Conservation (phyloP, 2,113 vertebrate genomes). For the Elephantulus edwardii region DNA sequence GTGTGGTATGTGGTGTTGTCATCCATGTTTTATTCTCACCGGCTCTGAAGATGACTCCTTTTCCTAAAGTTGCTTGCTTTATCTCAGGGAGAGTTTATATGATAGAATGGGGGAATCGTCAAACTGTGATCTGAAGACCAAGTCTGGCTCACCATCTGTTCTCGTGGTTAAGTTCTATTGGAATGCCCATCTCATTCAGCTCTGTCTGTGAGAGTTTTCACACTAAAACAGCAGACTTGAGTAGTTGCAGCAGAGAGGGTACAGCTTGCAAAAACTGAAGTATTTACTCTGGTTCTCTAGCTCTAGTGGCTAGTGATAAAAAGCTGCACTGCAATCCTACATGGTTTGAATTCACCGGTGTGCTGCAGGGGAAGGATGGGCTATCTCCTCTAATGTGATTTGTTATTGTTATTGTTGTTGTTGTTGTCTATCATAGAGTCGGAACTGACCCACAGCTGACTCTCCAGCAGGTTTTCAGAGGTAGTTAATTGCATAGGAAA, state of each 20-base stretch:
- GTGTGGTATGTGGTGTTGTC: neutral
- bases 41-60: neutral
- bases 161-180: slow-evolving; percentile 35
- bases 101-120: neutral
- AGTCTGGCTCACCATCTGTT: neutral
- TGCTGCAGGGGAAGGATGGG: too few species aligned
- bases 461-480: too few species aligned
- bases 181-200: neutral
- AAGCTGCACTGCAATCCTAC: too few species aligned
- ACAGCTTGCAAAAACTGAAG: neutral
- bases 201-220: neutral
- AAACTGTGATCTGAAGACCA: neutral
- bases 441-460: too few species aligned
- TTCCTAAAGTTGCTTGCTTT: neutral
- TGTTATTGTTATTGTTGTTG: too few species aligned
- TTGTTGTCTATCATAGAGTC: too few species aligned
- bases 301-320: too few species aligned
- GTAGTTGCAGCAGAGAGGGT: neutral
- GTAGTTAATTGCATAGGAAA: too few species aligned
- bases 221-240: neutral
- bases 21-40: neutral
- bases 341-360: too few species aligned
- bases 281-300: neutral
- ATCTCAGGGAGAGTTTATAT: neutral
- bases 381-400: too few species aligned